These are phyloP conservation scores for Dermochelys coriacea DNA, from an alignment of 2,797 vertebrate genomes.

Conservation along the genomic window DNA sequence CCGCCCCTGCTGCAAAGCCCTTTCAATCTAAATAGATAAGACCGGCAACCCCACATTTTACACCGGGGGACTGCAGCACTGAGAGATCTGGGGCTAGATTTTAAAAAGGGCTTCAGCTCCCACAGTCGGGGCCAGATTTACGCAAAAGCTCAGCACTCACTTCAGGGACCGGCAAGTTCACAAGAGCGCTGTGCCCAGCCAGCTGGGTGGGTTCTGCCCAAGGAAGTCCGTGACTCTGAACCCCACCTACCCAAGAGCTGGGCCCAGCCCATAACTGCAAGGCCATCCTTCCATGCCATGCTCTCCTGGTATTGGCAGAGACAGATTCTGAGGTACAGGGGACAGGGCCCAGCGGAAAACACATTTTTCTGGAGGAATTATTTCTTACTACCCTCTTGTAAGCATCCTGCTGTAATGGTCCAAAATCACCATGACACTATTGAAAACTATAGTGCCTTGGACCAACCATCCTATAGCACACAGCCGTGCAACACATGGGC, in stretches of 20 bases:
- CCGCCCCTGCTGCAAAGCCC: background rate
- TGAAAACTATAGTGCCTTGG: background rate
- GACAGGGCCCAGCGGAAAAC: background rate
- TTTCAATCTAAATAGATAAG: constrained; percentile 1
- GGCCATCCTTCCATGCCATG: rapidly evolving
- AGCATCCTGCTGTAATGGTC: rapidly evolving
- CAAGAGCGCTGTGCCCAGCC: rapidly evolving
- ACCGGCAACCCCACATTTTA: background rate
- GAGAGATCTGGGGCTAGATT: background rate
- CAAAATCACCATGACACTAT: background rate
- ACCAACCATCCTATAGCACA: background rate
- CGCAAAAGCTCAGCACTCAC: background rate
- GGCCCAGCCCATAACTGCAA: background rate
- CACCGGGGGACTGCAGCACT: background rate
- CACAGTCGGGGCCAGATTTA: background rate
- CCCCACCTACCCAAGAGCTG: background rate
- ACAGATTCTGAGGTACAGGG: background rate
- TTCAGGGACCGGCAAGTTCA: background rate
- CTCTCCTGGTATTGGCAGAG: rapidly evolving
- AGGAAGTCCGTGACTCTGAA: background rate
- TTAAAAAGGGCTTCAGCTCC: background rate
- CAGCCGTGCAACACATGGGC: constrained; percentile 18
- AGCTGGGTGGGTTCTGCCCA: background rate
- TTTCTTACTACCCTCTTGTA: background rate
- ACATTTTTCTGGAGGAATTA: background rate